Conservation (phyloP, 2,797 vertebrate genomes). For the Manis pentadactyla region DNA sequence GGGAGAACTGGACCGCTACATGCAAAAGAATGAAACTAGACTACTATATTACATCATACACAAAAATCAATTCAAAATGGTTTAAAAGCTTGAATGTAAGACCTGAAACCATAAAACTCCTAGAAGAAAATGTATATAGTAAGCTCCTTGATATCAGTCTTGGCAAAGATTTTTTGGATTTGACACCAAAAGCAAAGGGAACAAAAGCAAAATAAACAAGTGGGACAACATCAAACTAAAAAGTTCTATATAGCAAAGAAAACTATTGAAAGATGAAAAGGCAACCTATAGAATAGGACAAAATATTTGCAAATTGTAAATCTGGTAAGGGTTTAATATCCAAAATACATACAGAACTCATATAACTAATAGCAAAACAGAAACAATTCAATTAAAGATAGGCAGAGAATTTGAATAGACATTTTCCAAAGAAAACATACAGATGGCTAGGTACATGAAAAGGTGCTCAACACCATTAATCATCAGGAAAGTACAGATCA, state of each 20-base stretch:
- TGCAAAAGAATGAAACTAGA: too few species aligned
- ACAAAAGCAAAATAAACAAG: background rate
- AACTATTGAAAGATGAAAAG: background rate
- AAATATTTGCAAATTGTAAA: background rate
- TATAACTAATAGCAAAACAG: background rate
- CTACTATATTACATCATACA: background rate
- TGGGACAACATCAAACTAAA: background rate
- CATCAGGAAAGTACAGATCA: too few species aligned
- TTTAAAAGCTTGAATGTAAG: background rate
- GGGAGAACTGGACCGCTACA: too few species aligned
- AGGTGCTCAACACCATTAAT: background rate
- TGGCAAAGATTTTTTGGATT: background rate
- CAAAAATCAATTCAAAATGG: background rate
- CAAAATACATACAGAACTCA: background rate
- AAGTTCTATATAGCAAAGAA: background rate
- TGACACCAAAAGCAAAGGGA: background rate
- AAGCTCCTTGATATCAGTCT: background rate
- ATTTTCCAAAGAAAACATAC: background rate
- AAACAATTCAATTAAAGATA: background rate
- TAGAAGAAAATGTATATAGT: background rate
- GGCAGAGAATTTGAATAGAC: background rate
- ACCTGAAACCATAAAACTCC: background rate
- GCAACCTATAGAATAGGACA: background rate
- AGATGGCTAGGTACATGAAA: background rate
- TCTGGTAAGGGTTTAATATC: background rate